Conservation (phyloP, 2,888 invertebrate species). For the Xestia rhomboidea region DNA sequence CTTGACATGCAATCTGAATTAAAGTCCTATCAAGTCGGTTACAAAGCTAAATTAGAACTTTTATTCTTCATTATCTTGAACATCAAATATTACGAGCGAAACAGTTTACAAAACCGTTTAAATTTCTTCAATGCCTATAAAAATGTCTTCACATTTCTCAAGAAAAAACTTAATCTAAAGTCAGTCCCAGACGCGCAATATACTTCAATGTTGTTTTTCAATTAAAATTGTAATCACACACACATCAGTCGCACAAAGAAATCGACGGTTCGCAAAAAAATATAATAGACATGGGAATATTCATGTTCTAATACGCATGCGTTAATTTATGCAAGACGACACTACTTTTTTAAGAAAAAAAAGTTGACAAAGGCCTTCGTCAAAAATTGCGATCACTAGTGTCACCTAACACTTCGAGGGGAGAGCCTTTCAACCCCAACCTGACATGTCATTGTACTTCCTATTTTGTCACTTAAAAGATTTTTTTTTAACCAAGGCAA, state of each 20-base stretch:
- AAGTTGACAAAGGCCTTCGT: slow-evolving; percentile 83
- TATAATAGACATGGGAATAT: slow-evolving; percentile 88
- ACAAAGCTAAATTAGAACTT: slow-evolving; percentile 50
- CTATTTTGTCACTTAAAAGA: slow-evolving; percentile 87
- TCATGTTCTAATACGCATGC: slow-evolving; percentile 83
- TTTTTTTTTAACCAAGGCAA: slow-evolving; percentile 80
- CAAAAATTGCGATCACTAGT: slow-evolving; percentile 87
- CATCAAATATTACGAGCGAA: slow-evolving; percentile 43
- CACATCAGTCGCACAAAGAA: slow-evolving; percentile 62
- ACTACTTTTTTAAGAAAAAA: slow-evolving; percentile 76
- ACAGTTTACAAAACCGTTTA: slow-evolving; percentile 42
- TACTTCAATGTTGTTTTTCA: slow-evolving; percentile 69
- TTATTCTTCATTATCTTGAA: slow-evolving; percentile 47
- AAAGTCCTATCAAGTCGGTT: slow-evolving; percentile 28
- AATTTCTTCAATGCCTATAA: slow-evolving; percentile 37
- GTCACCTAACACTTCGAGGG: slow-evolving; percentile 88
- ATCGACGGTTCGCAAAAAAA: slow-evolving; percentile 69
- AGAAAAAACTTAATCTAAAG: slow-evolving; percentile 50
- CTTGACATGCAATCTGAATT: slow-evolving; percentile 53
- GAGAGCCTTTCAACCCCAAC: slow-evolving; percentile 84
- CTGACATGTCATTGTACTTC: slow-evolving; percentile 88
- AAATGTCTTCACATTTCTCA: slow-evolving; percentile 37
- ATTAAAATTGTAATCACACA: slow-evolving; percentile 71
- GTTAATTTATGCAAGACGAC: slow-evolving; percentile 90
- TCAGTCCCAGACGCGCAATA: slow-evolving; percentile 38